Percentiles rank a stretch among this genome's conserved stretches.
phyloP scores from a whole-genome alignment of 2,888 invertebrate genomes.

The Biston stratarius region DNA sequence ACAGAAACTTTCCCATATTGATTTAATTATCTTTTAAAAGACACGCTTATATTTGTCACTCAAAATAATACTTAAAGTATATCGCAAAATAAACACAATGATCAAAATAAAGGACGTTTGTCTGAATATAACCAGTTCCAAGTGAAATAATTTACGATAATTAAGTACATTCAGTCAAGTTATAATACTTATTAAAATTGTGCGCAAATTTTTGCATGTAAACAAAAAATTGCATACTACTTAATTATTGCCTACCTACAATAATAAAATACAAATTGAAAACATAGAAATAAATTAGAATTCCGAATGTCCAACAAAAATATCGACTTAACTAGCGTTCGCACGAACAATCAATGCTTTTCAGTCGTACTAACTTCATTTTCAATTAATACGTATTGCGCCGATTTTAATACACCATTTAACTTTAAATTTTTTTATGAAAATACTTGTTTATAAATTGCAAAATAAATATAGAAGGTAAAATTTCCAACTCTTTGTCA shows the following conservation, averaged over 20 bases:
- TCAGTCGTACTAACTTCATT: background rate
- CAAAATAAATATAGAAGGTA: background rate
- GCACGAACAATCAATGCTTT: background rate
- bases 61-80: too few species aligned
- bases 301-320: background rate
- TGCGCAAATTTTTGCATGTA: conserved; percentile 42
- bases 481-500: background rate
- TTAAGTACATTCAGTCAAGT: conserved; percentile 39
- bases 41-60: too few species aligned
- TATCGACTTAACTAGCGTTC: background rate
- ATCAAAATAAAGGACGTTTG: too few species aligned
- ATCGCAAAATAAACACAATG: too few species aligned
- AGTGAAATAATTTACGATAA: conserved; percentile 5
- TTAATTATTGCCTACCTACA: conserved; percentile 32
- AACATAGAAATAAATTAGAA: background rate
- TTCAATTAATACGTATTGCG: background rate
- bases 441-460: background rate
- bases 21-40: too few species aligned
- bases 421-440: background rate
- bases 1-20: too few species aligned
- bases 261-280: conserved; percentile 1
- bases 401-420: background rate
- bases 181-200: conserved; percentile 32
- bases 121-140: too few species aligned
- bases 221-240: conserved; percentile 38